A percentile compares a stretch with the other conserved stretches of the same genome.
Conservation (phyloP, 2,888 invertebrate species). For the Xestia ashworthii region DNA sequence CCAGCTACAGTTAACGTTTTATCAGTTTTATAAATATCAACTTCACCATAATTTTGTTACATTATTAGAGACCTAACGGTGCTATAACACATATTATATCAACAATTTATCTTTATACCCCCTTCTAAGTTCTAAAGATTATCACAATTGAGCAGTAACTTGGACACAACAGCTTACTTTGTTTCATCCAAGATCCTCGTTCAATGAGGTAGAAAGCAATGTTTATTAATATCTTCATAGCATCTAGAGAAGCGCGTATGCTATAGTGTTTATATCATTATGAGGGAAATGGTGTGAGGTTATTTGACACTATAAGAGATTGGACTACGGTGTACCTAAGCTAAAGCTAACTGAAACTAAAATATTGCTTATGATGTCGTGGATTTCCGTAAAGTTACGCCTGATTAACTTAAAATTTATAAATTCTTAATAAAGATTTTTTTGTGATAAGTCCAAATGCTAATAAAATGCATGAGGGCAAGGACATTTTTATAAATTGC, state of each 20-base stretch:
- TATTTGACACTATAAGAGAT: not conserved
- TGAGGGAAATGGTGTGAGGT: conserved; percentile 13
- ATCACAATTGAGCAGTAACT: conserved; percentile 67
- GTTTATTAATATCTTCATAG: conserved; percentile 66
- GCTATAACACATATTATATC: not conserved
- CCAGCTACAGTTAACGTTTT: not conserved
- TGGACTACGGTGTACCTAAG: not conserved
- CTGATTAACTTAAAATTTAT: not conserved
- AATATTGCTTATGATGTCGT: too few relatives aligned
- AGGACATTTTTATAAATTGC: accelerated
- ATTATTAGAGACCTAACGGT: not conserved
- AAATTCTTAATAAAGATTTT: not conserved
- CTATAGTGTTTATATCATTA: conserved; percentile 16
- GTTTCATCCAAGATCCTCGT: conserved; percentile 69
- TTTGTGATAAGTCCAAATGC: not conserved
- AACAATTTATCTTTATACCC: conserved; percentile 8
- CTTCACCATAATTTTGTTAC: not conserved
- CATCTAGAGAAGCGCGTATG: conserved; percentile 25
- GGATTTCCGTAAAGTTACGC: too few relatives aligned
- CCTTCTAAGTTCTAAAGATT: conserved; percentile 26
- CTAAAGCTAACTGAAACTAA: not conserved
- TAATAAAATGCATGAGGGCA: not conserved
- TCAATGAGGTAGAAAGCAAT: conserved; percentile 70
- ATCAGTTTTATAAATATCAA: not conserved
- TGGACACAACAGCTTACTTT: conserved; percentile 69